Percentiles rank a stretch among this genome's conserved stretches.
phyloP scores from a whole-genome alignment of 2,797 vertebrate genomes.

The Cynopterus sphinx region DNA sequence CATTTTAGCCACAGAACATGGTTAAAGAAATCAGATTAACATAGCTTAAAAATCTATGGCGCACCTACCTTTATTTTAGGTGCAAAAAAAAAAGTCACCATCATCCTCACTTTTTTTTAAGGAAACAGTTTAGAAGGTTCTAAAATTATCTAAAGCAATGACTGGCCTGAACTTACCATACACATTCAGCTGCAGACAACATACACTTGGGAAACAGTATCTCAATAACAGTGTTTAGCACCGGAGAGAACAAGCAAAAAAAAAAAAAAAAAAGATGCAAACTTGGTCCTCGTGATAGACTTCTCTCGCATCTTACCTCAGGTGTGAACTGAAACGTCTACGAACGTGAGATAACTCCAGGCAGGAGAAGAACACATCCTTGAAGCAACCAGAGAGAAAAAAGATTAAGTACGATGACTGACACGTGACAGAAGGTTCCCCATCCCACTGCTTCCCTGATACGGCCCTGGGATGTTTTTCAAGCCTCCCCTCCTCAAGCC shows the following conservation, averaged over 20 bases:
- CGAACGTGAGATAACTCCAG: neutral
- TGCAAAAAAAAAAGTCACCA: neutral
- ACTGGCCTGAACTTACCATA: neutral
- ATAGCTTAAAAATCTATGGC: neutral
- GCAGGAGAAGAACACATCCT: conserved; percentile 7
- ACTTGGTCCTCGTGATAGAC: neutral
- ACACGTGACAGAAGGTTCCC: neutral
- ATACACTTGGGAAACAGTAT: neutral
- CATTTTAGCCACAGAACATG: no score
- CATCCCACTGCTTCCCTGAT: neutral
- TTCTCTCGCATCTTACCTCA: conserved; percentile 37
- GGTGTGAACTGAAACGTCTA: neutral
- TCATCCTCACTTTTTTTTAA: neutral
- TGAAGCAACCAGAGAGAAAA: neutral
- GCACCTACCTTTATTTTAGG: neutral
- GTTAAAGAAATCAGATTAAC: neutral
- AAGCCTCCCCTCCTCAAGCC: neutral
- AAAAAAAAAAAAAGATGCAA: neutral
- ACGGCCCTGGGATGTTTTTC: neutral
- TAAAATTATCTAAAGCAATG: neutral
- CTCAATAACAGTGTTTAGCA: neutral
- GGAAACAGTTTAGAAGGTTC: neutral
- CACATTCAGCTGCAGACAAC: neutral
- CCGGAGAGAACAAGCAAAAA: neutral
- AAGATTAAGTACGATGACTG: neutral